phyloP scores from a whole-genome alignment of 2,113 vertebrate genomes.

The Oreochromis tanganicae region DNA sequence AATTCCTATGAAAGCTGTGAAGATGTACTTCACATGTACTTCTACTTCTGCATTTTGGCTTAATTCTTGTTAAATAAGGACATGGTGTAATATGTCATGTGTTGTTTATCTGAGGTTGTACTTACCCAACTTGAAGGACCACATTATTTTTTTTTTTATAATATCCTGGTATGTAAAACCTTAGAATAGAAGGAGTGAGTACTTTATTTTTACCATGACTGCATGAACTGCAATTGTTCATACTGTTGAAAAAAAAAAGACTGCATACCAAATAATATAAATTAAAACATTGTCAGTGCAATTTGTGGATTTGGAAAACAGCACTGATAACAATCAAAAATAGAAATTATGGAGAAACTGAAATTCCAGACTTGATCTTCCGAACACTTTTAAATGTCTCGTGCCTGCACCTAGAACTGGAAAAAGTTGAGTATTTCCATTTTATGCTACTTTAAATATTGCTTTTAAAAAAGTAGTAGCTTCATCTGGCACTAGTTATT shows the following conservation, averaged over 20 bases:
- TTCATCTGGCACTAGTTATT: background rate
- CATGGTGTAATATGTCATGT: background rate
- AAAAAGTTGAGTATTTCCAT: background rate
- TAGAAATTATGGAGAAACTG: background rate
- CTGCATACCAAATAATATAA: background rate
- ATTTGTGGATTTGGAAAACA: background rate
- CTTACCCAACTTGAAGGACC: background rate
- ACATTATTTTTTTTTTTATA: background rate
- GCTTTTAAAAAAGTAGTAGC: background rate
- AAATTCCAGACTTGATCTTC: background rate
- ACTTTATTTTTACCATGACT: background rate
- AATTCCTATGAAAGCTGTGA: background rate
- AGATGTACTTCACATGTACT: background rate
- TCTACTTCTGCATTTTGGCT: background rate
- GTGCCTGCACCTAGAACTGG: background rate
- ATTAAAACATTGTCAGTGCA: background rate
- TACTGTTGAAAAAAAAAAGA: rapidly evolving
- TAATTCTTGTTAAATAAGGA: background rate
- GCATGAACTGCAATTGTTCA: background rate
- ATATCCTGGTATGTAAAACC: background rate
- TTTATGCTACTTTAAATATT: background rate
- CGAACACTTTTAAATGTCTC: rapidly evolving
- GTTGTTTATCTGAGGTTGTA: background rate
- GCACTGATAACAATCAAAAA: background rate
- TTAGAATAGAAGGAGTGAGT: background rate